Evolutionary conservation across 2,888 invertebrate genomes (phyloP).

Genomic region (Venusia cambrica): DNA sequence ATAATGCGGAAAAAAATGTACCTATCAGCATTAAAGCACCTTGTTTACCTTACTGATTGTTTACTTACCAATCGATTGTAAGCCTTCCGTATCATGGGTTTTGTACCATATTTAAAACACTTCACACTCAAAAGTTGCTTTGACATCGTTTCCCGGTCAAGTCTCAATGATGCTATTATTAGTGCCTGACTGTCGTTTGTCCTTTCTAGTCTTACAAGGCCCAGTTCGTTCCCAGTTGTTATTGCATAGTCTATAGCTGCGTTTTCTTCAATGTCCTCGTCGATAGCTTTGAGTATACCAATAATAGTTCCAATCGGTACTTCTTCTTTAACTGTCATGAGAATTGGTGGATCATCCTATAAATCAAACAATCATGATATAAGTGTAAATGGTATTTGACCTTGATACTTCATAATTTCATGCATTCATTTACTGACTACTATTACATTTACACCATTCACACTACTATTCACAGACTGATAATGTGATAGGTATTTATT

Average conservation of each 20-base stretch:
- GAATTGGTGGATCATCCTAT: constrained; percentile 84
- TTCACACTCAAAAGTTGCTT: constrained; percentile 84
- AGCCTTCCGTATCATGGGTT: constrained; percentile 64
- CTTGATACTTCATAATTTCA: too few relatives aligned
- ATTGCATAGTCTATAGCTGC: constrained; percentile 88
- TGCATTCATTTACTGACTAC: too few relatives aligned
- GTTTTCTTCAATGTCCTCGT: constrained; percentile 88
- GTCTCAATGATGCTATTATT: constrained; percentile 80
- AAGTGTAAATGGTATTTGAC: too few relatives aligned
- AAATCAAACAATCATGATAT: constrained; percentile 1
- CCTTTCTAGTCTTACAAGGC: constrained; percentile 82
- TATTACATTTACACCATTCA: too few relatives aligned
- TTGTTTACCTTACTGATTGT: too few relatives aligned
- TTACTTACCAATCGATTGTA: constrained; percentile 82
- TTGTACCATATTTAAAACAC: constrained; percentile 82
- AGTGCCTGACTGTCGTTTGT: constrained; percentile 84
- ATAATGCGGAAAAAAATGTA: too few relatives aligned
- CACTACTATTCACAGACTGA: too few relatives aligned
- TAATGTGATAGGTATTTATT: too few relatives aligned
- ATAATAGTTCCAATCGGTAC: constrained; percentile 83
- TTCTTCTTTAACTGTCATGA: constrained; percentile 85
- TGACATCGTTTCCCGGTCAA: constrained; percentile 84
- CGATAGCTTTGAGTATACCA: constrained; percentile 85
- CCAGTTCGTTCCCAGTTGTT: constrained; percentile 86
- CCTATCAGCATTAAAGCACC: too few relatives aligned